These are phyloP conservation scores for Rhinichthys klamathensis DNA, from an alignment of 2,113 vertebrate species.

Conservation along the genomic window DNA sequence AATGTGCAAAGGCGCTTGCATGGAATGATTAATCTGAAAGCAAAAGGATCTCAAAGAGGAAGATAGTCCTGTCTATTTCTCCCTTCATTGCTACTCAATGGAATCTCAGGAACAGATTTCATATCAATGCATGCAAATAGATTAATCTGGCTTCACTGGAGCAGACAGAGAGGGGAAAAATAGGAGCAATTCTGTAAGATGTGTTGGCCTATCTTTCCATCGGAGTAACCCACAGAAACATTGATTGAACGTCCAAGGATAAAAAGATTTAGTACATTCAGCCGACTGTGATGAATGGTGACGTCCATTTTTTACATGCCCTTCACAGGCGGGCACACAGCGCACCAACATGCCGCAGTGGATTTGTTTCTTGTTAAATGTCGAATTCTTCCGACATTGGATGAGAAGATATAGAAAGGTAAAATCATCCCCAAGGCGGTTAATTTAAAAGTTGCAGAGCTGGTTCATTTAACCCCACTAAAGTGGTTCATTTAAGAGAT, in stretches of 20 bases:
- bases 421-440: constrained; percentile 43
- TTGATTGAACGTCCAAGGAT: constrained; percentile 61
- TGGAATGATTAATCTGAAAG: constrained; percentile 50
- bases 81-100: constrained; percentile 45
- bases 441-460: constrained; percentile 33
- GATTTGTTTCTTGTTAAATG: constrained; percentile 49
- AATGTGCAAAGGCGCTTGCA: constrained; percentile 28
- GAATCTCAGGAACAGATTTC: constrained; percentile 52
- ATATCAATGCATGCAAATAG: constrained; percentile 59
- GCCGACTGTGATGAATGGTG: constrained; percentile 54
- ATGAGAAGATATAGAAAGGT: constrained; percentile 47
- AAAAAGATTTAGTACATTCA: constrained; percentile 60
- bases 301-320: constrained; percentile 46
- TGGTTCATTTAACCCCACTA: constrained; percentile 33
- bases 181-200: constrained; percentile 56
- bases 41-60: constrained; percentile 29
- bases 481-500: constrained; percentile 30
- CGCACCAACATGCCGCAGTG: constrained; percentile 29
- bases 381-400: constrained; percentile 35
- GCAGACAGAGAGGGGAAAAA: constrained; percentile 57
- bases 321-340: constrained; percentile 49
- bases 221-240: constrained; percentile 55
- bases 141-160: constrained; percentile 60
- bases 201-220: constrained; percentile 54
- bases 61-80: constrained; percentile 46